Evolutionary conservation across 2,113 vertebrate species (phyloP).

Genomic region (Willisornis vidua): DNA sequence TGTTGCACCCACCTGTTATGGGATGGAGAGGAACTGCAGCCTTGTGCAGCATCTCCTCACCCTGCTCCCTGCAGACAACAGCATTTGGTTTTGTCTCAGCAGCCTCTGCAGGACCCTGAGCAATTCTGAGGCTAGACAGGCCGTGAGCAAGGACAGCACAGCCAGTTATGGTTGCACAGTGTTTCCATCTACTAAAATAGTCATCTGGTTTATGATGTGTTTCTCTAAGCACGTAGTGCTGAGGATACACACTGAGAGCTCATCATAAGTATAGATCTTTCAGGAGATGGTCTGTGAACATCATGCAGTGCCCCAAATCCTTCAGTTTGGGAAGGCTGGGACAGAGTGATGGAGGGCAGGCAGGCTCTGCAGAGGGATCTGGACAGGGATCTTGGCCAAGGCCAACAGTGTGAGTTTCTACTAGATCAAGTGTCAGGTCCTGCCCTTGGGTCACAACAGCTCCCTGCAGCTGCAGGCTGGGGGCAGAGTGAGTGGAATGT

Average conservation of each 20-base stretch:
- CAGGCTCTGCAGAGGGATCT: neutral
- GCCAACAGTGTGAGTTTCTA: accelerated
- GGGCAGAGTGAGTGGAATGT: neutral
- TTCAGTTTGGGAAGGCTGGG: neutral
- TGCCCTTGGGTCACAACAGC: accelerated
- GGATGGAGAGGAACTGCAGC: neutral
- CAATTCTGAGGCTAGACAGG: neutral
- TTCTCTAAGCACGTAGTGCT: neutral
- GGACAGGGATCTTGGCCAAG: neutral
- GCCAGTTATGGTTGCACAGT: accelerated
- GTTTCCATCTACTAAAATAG: neutral
- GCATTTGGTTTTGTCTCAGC: neutral
- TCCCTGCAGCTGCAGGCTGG: neutral
- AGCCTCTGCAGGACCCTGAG: neutral
- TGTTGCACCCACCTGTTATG: neutral
- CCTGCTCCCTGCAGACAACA: neutral
- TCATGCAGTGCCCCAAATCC: neutral
- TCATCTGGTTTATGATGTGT: accelerated
- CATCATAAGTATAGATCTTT: neutral
- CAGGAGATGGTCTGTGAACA: neutral
- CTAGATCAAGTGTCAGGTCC: accelerated
- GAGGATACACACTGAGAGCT: neutral
- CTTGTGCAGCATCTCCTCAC: neutral
- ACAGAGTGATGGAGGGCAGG: neutral
- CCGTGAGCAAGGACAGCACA: neutral